Base-by-base conservation (phyloP, 2,888 invertebrate genomes). In the Apomyelois bistriatella region DNA sequence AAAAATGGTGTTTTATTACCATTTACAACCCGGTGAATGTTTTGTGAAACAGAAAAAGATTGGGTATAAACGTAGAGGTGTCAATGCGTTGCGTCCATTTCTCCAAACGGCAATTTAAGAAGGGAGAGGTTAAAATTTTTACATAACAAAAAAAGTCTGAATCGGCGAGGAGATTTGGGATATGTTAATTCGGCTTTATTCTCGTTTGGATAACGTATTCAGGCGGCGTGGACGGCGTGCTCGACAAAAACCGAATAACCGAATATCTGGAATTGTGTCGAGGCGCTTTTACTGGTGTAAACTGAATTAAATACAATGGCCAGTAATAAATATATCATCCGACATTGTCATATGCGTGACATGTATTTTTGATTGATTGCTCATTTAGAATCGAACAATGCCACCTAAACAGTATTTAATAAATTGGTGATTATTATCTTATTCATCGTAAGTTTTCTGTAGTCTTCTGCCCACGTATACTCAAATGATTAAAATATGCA, bases 1-100 rank as follows among this genome's bases (percentile, higher is more conserved):
- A 89, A 88, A 89, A 87, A 85, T 86, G 79, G 83, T 82, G 86
- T 83, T 89, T 89, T 90, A 90, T 89, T 82, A 68, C 82, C 64
- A 81, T 87, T 87, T 86, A 89, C 84, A 82, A 74, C 82, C 70
- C 71, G 72, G 36, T 36, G 36, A 32, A 51, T 51, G 51, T 41
- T 46, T 46, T 12, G 51, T 42, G 17, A 51, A 68, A 74, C 70
- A 64, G 73, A 71, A 71, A 72, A 79, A 76, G 78, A 74, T 68
- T 57, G 65, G 62, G 67, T 74, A 76, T 70, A 65, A 63, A 82
- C 76, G 85, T 86, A 83, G 86, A 83, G 86, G 87, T 87, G 89
- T 88, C 83, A 80, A 85, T 83, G 76, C 75, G 74, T 73, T 3
- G 46, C 72, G 67, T 70, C 69, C 66, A 64, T 65, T 74, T 66